A percentile compares a stretch with the other conserved stretches of the same genome.
Conservation (phyloP, 2,888 invertebrate genomes). For the Sesia bembeciformis region DNA sequence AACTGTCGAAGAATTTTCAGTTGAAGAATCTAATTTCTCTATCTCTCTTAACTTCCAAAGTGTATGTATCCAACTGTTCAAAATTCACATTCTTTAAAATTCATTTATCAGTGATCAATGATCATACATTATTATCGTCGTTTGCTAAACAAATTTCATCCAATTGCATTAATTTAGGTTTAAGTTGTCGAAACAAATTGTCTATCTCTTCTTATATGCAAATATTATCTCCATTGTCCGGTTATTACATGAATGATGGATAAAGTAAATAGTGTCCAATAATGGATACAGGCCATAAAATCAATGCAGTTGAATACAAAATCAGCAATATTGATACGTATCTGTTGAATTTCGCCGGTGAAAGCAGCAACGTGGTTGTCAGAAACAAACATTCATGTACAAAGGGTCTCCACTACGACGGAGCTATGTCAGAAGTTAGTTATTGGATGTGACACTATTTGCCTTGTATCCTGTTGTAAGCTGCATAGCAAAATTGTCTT, state of each 20-base stretch:
- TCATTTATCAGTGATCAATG: no score
- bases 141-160: no score
- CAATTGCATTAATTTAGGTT: no score
- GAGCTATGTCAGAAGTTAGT: background rate
- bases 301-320: background rate
- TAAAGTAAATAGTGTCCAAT: background rate
- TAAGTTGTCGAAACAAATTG: background rate
- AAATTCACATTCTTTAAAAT: no score
- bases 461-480: no score
- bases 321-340: slow-evolving; percentile 17
- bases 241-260: background rate
- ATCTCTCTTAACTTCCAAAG: no score
- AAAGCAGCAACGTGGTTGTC: slow-evolving; percentile 18
- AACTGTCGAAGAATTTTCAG: no score
- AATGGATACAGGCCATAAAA: background rate
- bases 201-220: background rate
- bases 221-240: background rate
- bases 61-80: no score
- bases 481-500: no score
- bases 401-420: slow-evolving; percentile 2
- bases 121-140: no score
- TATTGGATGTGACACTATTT: background rate
- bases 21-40: no score
- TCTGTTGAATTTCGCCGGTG: slow-evolving; percentile 27
- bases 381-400: slow-evolving; percentile 7